These are phyloP conservation scores for Microtus ochrogaster DNA, from an alignment of 2,113 vertebrate genomes.

Conservation along the genomic window DNA sequence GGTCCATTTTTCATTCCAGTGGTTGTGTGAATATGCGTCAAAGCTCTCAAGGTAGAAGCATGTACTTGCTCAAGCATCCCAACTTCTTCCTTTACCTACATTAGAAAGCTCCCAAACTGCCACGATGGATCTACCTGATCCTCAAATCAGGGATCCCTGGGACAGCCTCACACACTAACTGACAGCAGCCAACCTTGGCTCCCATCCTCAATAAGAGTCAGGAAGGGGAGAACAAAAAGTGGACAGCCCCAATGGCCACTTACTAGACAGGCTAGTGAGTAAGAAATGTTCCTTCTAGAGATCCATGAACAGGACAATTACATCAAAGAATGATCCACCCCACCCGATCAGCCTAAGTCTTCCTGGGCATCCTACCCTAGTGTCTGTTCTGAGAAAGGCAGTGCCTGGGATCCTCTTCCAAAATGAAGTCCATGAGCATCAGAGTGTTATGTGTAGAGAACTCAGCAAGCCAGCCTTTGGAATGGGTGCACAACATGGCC, in stretches of 20 bases:
- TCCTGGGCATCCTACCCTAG: background rate
- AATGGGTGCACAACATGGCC: background rate
- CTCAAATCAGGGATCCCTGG: background rate
- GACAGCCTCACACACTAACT: background rate
- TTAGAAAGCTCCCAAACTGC: background rate
- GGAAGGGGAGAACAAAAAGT: slow-evolving; percentile 46
- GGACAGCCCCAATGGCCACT: background rate
- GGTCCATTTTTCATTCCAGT: background rate
- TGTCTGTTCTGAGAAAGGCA: background rate
- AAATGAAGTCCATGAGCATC: background rate
- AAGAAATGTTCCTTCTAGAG: slow-evolving; percentile 52
- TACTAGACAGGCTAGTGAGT: slow-evolving; percentile 62
- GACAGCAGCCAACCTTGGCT: background rate
- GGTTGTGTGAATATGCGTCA: background rate
- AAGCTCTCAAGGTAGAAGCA: background rate
- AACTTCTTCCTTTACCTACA: background rate
- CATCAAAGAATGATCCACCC: background rate
- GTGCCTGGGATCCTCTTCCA: background rate
- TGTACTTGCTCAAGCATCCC: background rate
- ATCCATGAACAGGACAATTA: slow-evolving; percentile 41
- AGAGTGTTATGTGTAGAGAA: background rate
- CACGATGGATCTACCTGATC: background rate
- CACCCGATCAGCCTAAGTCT: background rate
- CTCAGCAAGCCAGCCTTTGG: background rate
- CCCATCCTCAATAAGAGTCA: background rate